These are phyloP conservation scores for Globicephala melas DNA, from an alignment of 2,113 vertebrate genomes.

Conservation along the genomic window DNA sequence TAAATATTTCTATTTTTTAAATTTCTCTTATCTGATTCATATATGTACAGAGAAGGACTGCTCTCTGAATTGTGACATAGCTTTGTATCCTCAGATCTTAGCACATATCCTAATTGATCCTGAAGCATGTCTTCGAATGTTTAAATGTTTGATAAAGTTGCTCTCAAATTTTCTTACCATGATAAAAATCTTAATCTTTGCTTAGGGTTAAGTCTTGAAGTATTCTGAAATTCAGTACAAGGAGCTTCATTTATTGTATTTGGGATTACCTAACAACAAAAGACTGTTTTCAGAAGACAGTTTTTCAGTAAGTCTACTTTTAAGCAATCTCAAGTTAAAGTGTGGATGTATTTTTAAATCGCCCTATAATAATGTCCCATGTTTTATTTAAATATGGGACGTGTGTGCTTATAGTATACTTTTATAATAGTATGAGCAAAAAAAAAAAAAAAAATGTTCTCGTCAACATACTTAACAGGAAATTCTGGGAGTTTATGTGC, in stretches of 20 bases:
- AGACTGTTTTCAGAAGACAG: conserved; percentile 17
- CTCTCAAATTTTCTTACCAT: conserved; percentile 20
- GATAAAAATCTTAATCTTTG: conserved; percentile 5
- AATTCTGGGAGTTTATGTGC: not conserved
- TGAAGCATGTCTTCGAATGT: not conserved
- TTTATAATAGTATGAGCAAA: conserved; percentile 11
- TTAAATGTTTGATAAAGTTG: conserved; percentile 35
- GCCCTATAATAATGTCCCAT: not conserved
- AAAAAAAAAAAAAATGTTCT: conserved; percentile 6
- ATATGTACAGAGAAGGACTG: not conserved
- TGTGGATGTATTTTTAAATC: conserved; percentile 29
- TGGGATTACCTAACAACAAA: conserved; percentile 4
- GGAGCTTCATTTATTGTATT: not conserved
- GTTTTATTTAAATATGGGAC: conserved; percentile 30
- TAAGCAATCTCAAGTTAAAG: conserved; percentile 10
- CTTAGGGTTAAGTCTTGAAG: not conserved
- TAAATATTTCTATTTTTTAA: conserved; percentile 62
- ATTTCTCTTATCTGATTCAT: conserved; percentile 15
- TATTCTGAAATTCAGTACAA: conserved; percentile 19
- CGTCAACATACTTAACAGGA: not conserved
- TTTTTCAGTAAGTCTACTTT: conserved; percentile 7
- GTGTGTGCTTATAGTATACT: not conserved
- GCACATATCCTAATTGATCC: not conserved
- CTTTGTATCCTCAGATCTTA: conserved; percentile 28
- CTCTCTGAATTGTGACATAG: not conserved